A percentile compares a stretch with the other conserved stretches of the same genome.
Conservation (phyloP, 2,797 vertebrate species). For the Danio aesculapii region DNA sequence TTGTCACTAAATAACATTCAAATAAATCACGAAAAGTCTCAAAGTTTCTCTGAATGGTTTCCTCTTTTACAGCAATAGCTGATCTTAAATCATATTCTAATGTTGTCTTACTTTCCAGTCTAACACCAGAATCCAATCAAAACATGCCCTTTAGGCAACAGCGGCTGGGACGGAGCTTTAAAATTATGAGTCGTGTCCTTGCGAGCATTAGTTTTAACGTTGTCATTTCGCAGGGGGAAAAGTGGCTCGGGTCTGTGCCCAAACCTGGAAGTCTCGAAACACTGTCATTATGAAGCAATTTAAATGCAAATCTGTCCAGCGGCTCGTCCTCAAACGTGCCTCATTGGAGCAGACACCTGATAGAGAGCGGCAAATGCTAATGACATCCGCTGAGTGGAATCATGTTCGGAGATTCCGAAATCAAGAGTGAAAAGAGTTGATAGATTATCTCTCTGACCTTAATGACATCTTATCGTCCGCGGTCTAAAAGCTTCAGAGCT, state of each 20-base stretch:
- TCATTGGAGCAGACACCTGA: conserved; percentile 40
- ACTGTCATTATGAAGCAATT: conserved; percentile 48
- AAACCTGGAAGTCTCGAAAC: conserved; percentile 44
- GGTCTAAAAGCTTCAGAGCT: conserved; percentile 27
- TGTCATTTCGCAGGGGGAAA: not conserved
- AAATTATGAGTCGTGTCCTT: conserved; percentile 12
- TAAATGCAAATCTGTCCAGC: conserved; percentile 54
- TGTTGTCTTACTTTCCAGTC: conserved; percentile 19
- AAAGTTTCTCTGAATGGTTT: not conserved
- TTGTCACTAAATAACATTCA: conserved; percentile 8
- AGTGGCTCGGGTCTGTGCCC: conserved; percentile 14
- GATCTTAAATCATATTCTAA: conserved; percentile 15
- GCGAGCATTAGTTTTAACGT: conserved; percentile 23
- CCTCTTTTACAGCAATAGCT: conserved; percentile 3
- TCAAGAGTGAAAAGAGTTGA: conserved; percentile 33
- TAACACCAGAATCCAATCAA: not conserved
- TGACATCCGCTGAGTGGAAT: conserved; percentile 43
- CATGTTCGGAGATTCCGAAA: conserved; percentile 21
- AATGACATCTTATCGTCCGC: conserved; percentile 15
- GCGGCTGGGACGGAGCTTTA: conserved; percentile 2
- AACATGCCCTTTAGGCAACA: conserved; percentile 24
- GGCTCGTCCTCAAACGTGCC: conserved; percentile 11
- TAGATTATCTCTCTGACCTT: conserved; percentile 38
- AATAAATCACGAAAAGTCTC: conserved; percentile 2
- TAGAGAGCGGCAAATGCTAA: conserved; percentile 21